Conservation (phyloP, 2,797 vertebrate species). For the Caiman crocodilus region DNA sequence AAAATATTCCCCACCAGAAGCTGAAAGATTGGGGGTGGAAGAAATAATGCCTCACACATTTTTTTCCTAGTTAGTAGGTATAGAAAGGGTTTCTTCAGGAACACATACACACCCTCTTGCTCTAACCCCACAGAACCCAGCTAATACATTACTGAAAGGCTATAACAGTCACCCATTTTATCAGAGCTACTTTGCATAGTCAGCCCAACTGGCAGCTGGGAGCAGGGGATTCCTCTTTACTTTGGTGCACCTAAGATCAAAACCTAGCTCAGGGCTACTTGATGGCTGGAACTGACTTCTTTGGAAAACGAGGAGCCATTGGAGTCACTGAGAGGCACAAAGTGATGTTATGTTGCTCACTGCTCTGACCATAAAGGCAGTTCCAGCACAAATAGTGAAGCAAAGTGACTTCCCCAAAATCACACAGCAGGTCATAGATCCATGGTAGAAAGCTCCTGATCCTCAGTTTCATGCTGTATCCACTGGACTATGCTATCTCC, state of each 20-base stretch:
- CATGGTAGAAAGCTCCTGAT: not conserved
- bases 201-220: not conserved
- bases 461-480: not conserved
- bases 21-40: not conserved
- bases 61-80: not conserved
- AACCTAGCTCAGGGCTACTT: not conserved
- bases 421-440: not conserved
- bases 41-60: not conserved
- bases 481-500: not conserved
- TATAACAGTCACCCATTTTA: not conserved
- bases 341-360: not conserved
- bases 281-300: not conserved
- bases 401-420: not conserved
- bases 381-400: not conserved
- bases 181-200: not conserved
- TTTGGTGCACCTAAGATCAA: not conserved
- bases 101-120: not conserved
- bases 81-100: not conserved
- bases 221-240: not conserved
- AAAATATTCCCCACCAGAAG: slow-evolving; percentile 51
- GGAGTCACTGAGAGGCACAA: not conserved
- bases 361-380: not conserved
- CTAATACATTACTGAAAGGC: not conserved
- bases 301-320: not conserved
- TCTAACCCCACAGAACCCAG: not conserved